These are phyloP conservation scores for Actenoides hombroni DNA, from an alignment of 2,113 vertebrate genomes.

Conservation along the genomic window DNA sequence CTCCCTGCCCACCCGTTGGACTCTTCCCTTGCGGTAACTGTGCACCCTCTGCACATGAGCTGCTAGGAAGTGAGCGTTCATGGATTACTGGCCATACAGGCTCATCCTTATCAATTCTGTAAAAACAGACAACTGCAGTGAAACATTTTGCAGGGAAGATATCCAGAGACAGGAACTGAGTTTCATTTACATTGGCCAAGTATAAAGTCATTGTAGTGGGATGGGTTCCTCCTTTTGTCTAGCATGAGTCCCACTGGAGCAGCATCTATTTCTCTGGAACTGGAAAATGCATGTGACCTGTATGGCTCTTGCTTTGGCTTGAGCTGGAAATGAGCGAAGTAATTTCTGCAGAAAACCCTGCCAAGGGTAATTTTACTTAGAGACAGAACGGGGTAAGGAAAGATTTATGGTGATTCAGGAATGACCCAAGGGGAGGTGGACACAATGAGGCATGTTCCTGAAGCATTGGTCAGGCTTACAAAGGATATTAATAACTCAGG, in stretches of 20 bases:
- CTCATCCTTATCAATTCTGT: neutral
- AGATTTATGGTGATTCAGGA: neutral
- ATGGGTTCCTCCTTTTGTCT: constrained; percentile 59
- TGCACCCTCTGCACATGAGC: neutral
- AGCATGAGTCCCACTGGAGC: neutral
- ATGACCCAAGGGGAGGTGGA: neutral
- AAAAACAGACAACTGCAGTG: neutral
- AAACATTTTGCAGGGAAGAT: neutral
- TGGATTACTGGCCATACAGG: neutral
- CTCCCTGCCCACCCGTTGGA: neutral
- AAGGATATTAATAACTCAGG: neutral
- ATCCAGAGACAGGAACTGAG: neutral
- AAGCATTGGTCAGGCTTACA: neutral
- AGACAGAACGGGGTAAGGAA: neutral
- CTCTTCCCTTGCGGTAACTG: neutral
- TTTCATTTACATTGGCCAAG: neutral
- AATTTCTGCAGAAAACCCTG: neutral
- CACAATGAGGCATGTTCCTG: constrained; percentile 27
- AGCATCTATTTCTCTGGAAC: constrained; percentile 1
- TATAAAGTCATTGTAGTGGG: neutral
- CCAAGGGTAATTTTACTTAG: neutral
- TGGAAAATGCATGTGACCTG: neutral
- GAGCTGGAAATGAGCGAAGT: constrained; percentile 19
- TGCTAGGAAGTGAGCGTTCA: neutral
- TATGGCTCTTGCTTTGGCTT: neutral